These are phyloP conservation scores for Pedetes capensis DNA, from an alignment of 2,113 vertebrate genomes.

Conservation along the genomic window DNA sequence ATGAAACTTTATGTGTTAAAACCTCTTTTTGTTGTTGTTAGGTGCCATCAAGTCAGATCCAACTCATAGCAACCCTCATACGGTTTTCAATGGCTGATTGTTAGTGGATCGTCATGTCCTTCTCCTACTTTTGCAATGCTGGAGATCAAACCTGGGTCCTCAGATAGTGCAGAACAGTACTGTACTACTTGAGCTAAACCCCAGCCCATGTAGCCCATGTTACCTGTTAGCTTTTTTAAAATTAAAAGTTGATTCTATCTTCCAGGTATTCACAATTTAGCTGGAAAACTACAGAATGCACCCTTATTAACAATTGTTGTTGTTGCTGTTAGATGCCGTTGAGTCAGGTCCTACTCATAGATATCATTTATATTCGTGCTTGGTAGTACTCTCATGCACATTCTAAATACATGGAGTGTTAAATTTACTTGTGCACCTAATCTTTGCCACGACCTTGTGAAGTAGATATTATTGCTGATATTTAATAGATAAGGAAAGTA, in stretches of 20 bases:
- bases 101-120: too few relatives aligned
- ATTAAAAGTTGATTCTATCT: background rate
- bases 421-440: background rate
- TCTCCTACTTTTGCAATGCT: too few relatives aligned
- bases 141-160: too few relatives aligned
- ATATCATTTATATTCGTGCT: background rate
- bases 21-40: too few relatives aligned
- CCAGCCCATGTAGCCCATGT: too few relatives aligned
- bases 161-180: too few relatives aligned
- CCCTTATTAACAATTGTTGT: background rate
- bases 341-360: too few relatives aligned
- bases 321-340: too few relatives aligned
- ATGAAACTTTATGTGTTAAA: background rate
- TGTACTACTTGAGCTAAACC: too few relatives aligned
- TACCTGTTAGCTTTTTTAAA: background rate
- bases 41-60: too few relatives aligned
- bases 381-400: background rate
- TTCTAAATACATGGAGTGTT: background rate
- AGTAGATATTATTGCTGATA: background rate
- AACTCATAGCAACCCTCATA: too few relatives aligned
- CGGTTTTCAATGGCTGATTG: too few relatives aligned
- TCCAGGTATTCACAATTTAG: background rate
- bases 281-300: background rate
- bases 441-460: background rate
- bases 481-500: background rate